Percentiles rank a stretch among this genome's conserved stretches.
These are phyloP conservation scores for Hypanus sabinus DNA, from an alignment of 2,113 vertebrate genomes.

Conservation along the genomic window DNA sequence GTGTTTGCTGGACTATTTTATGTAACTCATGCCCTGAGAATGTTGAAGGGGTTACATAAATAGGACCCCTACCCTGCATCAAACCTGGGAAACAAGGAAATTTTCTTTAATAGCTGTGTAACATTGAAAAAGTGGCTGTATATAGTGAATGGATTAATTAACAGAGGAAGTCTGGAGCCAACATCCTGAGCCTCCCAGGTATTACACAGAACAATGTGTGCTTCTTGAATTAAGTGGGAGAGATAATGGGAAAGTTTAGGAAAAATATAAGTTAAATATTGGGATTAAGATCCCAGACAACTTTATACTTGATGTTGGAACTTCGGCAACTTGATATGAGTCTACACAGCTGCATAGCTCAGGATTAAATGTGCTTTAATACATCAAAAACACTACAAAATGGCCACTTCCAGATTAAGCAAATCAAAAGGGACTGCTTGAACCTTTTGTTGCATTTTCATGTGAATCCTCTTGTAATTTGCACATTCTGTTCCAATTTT, in stretches of 20 bases:
- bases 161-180: not conserved
- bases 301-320: not conserved
- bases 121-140: not conserved
- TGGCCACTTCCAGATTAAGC: slow-evolving; percentile 27
- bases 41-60: not conserved
- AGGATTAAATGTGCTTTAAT: not conserved
- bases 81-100: not conserved
- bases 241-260: not conserved
- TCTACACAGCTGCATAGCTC: not conserved
- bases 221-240: not conserved
- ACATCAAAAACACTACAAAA: slow-evolving; percentile 36
- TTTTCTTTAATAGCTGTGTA: not conserved
- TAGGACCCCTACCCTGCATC: not conserved
- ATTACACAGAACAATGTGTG: not conserved
- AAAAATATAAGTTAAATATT: not conserved
- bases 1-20: not conserved
- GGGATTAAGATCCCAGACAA: not conserved
- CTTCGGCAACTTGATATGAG: not conserved
- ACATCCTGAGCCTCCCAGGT: not conserved
- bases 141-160: not conserved
- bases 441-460: slow-evolving; percentile 29
- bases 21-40: not conserved
- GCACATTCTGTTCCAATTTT: slow-evolving; percentile 36
- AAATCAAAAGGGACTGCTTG: slow-evolving; percentile 14
- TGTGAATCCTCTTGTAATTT: slow-evolving; percentile 27